These are phyloP conservation scores for Lasioglossum lativentre DNA, from an alignment of 2,888 invertebrate species.

Conservation along the genomic window DNA sequence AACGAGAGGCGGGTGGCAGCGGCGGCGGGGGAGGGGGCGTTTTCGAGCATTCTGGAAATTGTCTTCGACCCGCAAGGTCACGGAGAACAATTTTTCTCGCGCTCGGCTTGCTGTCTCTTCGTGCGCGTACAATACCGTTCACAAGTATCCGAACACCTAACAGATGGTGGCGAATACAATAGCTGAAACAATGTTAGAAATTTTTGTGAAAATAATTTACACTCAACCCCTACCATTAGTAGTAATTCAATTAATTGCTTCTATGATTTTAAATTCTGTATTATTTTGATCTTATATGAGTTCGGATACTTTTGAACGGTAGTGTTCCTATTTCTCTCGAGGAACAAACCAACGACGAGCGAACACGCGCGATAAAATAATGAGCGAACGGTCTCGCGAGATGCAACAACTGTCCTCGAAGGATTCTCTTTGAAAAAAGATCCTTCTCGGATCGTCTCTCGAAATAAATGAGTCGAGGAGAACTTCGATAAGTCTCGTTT, in stretches of 20 bases:
- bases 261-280: no score
- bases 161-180: background rate
- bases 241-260: no score
- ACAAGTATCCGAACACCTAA: background rate
- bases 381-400: background rate
- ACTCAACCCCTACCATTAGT: no score
- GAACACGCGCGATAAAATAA: background rate
- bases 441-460: background rate
- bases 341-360: background rate
- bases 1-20: constrained; percentile 32
- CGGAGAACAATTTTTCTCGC: constrained; percentile 30
- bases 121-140: background rate
- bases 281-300: background rate
- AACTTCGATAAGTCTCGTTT: background rate
- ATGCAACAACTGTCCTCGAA: background rate
- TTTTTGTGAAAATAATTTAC: no score
- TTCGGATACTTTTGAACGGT: background rate
- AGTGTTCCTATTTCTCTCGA: background rate
- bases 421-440: background rate
- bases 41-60: constrained; percentile 49
- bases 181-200: background rate
- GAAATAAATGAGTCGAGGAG: background rate
- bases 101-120: background rate
- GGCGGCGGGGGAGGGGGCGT: background rate
- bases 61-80: constrained; percentile 61